Percentiles rank a stretch among this genome's conserved stretches.
Conservation (phyloP, 1,140 invertebrate genomes). For the Belonocnema kinseyi region DNA sequence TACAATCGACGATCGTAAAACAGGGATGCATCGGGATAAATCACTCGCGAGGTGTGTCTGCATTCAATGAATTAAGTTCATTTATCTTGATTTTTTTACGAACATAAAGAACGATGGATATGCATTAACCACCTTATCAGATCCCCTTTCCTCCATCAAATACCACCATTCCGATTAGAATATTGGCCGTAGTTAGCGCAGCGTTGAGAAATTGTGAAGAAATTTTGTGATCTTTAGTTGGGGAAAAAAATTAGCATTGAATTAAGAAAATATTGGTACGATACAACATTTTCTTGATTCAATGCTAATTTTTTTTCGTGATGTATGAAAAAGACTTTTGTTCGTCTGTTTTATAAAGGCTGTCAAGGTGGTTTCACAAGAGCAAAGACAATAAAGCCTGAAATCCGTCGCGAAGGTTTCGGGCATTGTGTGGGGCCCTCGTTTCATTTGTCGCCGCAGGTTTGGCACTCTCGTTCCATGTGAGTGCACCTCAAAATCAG, state of each 20-base stretch:
- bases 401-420: conserved; percentile 3
- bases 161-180: neutral
- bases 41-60: neutral
- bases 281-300: too few species aligned
- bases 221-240: conserved; percentile 6
- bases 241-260: neutral
- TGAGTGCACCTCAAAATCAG: conserved; percentile 11
- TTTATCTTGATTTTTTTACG: neutral
- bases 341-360: conserved; percentile 18
- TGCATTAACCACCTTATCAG: conserved; percentile 19
- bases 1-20: conserved; percentile 19
- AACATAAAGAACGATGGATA: neutral
- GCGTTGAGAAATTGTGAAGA: conserved; percentile 1
- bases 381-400: conserved; percentile 19
- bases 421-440: conserved; percentile 4
- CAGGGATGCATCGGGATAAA: conserved; percentile 10
- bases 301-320: too few species aligned
- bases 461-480: conserved; percentile 17
- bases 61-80: conserved; percentile 9
- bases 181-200: neutral
- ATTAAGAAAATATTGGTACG: too few species aligned
- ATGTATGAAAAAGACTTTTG: too few species aligned
- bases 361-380: conserved; percentile 18
- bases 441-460: conserved; percentile 16
- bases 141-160: neutral